Evolutionary conservation across 2,113 vertebrate genomes (phyloP).

Genomic region (Chaetodon auriga): DNA sequence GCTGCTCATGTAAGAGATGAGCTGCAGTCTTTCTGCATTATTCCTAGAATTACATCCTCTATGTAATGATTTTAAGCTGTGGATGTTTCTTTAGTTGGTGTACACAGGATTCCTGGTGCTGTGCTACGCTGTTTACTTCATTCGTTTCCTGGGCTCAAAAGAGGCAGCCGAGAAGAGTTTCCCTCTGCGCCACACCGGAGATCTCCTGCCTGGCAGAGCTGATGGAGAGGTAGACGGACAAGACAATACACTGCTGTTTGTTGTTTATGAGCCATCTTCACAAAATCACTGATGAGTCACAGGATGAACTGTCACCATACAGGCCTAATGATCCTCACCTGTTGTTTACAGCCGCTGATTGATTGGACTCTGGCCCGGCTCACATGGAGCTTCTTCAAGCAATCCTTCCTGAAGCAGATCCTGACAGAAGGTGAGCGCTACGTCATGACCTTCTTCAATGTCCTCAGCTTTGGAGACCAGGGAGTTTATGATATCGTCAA

Average conservation of each 20-base stretch:
- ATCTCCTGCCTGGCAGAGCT: constrained; percentile 85
- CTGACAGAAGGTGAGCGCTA: constrained; percentile 98
- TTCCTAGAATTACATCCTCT: not conserved
- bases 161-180: constrained; percentile 87
- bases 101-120: constrained; percentile 89
- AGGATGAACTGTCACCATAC: not conserved
- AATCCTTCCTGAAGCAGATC: constrained; percentile 97
- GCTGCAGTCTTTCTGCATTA: not conserved
- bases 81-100: constrained; percentile 82
- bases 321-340: not conserved
- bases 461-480: constrained; percentile 97
- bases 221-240: constrained; percentile 82
- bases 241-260: not conserved
- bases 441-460: constrained; percentile 97
- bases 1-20: constrained; percentile 89
- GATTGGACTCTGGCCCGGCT: constrained; percentile 90
- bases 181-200: constrained; percentile 85
- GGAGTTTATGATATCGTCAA: constrained; percentile 96
- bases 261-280: not conserved
- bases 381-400: constrained; percentile 98
- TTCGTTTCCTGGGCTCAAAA: constrained; percentile 88
- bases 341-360: constrained; percentile 85
- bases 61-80: not conserved
- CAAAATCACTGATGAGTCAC: not conserved
- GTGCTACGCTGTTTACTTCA: constrained; percentile 90